Evolutionary conservation across 2,113 vertebrate genomes (phyloP).

Genomic region (Eptesicus fuscus): DNA sequence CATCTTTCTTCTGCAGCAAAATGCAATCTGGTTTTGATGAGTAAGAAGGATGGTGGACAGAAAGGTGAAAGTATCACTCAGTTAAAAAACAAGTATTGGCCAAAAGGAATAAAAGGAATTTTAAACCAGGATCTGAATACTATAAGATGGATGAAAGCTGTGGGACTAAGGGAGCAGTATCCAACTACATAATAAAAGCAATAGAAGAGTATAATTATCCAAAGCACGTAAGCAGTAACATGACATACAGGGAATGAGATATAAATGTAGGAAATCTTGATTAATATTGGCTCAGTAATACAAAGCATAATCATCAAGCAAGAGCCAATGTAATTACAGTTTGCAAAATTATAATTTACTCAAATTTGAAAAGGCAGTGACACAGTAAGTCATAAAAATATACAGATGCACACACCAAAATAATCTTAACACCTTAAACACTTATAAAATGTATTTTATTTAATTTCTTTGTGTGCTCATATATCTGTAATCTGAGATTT

Average conservation of each 20-base stretch:
- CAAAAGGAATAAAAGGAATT: not conserved
- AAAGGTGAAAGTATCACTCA: slow-evolving; percentile 39
- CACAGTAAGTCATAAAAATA: slow-evolving; percentile 62
- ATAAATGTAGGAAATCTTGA: slow-evolving; percentile 71
- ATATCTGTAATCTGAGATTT: slow-evolving; percentile 70
- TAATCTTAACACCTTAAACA: slow-evolving; percentile 52
- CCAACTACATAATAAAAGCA: slow-evolving; percentile 45
- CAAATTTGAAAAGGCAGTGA: slow-evolving; percentile 69
- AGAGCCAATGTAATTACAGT: slow-evolving; percentile 69
- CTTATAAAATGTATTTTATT: slow-evolving; percentile 59
- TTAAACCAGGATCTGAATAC: not conserved
- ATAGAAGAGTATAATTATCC: slow-evolving; percentile 57
- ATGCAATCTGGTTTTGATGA: slow-evolving; percentile 63
- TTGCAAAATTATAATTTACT: slow-evolving; percentile 76
- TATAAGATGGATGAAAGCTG: not conserved
- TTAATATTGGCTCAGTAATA: slow-evolving; percentile 72
- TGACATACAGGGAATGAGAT: slow-evolving; percentile 40
- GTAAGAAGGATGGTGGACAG: slow-evolving; percentile 41
- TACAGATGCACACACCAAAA: slow-evolving; percentile 60
- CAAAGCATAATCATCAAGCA: slow-evolving; percentile 59
- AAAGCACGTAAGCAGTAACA: slow-evolving; percentile 14
- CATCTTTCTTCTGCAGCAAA: slow-evolving; percentile 65
- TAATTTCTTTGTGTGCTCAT: slow-evolving; percentile 51
- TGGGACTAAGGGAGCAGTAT: not conserved
- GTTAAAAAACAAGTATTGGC: slow-evolving; percentile 21